Conservation (phyloP, 2,113 vertebrate genomes). For the Cololabis saira region DNA sequence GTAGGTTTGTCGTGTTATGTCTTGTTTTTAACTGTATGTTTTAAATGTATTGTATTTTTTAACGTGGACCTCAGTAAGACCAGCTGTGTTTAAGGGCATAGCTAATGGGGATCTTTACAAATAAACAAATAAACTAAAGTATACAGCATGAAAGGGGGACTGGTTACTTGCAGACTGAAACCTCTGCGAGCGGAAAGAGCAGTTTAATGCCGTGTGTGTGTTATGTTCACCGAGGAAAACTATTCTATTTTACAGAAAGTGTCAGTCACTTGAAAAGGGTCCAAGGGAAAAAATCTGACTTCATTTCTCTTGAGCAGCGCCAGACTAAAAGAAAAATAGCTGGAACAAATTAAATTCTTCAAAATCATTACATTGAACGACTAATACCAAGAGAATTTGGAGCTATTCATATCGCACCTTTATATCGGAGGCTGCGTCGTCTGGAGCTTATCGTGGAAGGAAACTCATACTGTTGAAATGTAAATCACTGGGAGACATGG, state of each 20-base stretch:
- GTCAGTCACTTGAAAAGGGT: conserved; percentile 39
- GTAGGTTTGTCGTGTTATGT: too few relatives aligned
- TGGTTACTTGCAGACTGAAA: too few relatives aligned
- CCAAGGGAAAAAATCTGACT: conserved; percentile 7
- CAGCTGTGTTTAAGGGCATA: too few relatives aligned
- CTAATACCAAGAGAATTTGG: background rate
- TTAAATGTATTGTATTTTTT: too few relatives aligned
- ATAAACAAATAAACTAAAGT: too few relatives aligned
- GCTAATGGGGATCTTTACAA: too few relatives aligned
- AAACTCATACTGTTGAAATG: conserved; percentile 19
- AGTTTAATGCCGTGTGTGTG: conserved; percentile 56
- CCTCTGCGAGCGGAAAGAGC: conserved; percentile 46
- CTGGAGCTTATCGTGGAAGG: background rate
- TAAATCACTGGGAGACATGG: conserved; percentile 8
- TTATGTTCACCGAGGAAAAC: conserved; percentile 57
- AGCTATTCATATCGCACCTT: background rate
- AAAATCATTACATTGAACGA: conserved; percentile 5
- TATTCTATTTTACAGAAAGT: conserved; percentile 51
- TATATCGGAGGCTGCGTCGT: background rate
- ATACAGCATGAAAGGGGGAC: too few relatives aligned
- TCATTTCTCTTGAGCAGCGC: conserved; percentile 5
- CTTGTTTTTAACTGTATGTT: too few relatives aligned
- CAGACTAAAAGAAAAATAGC: conserved; percentile 35
- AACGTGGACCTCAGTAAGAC: too few relatives aligned
- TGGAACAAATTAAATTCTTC: background rate